Evolutionary conservation across 2,888 invertebrate species (phyloP).

Genomic region (Drosophila kambysellisi): DNA sequence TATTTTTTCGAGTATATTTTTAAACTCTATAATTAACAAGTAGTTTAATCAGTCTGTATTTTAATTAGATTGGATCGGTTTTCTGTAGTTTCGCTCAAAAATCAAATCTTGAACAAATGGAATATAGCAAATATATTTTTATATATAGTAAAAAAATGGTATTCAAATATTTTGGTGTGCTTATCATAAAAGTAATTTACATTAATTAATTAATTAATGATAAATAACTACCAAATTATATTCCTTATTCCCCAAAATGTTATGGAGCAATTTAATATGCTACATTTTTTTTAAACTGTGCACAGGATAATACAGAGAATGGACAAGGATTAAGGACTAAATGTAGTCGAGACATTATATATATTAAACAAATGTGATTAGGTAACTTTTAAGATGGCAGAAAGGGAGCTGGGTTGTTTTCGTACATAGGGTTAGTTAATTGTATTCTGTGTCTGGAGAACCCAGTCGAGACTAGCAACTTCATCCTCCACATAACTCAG

Average conservation of each 20-base stretch:
- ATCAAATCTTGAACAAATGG: background rate
- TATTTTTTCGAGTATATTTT: too few relatives aligned
- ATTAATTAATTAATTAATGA: background rate
- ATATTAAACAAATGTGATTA: background rate
- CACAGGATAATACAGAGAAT: too few relatives aligned
- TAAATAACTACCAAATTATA: background rate
- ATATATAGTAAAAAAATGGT: background rate
- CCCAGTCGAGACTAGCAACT: background rate
- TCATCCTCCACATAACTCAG: constrained; percentile 38
- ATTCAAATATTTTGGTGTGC: background rate
- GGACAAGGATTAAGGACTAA: background rate
- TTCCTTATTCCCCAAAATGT: background rate
- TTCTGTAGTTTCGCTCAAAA: background rate
- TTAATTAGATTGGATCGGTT: too few relatives aligned
- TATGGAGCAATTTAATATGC: background rate
- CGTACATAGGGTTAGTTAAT: background rate
- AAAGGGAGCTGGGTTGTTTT: background rate
- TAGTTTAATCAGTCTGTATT: too few relatives aligned
- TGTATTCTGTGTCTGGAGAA: background rate
- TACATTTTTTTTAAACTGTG: too few relatives aligned
- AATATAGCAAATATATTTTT: background rate
- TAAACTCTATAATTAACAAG: too few relatives aligned
- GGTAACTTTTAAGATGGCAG: background rate
- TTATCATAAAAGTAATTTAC: background rate
- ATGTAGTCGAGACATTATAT: background rate